Evolutionary conservation across 2,797 vertebrate species (phyloP).

Genomic region (Clarias fuscus): DNA sequence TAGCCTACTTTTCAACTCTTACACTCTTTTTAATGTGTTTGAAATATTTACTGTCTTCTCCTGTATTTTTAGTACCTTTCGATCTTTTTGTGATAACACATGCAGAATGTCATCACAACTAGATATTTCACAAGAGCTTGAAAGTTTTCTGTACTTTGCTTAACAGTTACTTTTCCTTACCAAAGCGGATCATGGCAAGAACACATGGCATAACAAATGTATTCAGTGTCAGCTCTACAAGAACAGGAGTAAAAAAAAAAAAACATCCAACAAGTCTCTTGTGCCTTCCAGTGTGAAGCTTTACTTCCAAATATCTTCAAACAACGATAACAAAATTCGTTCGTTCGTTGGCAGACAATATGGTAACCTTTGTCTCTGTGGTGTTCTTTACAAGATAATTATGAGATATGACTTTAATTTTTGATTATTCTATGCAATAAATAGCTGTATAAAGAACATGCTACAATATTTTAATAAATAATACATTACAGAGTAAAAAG

Average conservation of each 20-base stretch:
- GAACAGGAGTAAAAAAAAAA: conserved; percentile 25
- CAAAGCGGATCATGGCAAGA: neutral
- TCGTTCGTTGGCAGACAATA: conserved; percentile 14
- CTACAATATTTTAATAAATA: neutral
- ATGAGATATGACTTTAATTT: neutral
- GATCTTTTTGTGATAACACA: conserved; percentile 7
- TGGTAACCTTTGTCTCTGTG: conserved; percentile 20
- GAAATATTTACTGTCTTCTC: neutral
- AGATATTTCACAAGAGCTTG: conserved; percentile 41
- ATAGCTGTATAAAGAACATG: neutral
- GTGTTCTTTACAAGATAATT: conserved; percentile 25
- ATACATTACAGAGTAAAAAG: neutral
- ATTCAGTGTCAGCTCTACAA: conserved; percentile 31
- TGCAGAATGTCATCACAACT: conserved; percentile 14
- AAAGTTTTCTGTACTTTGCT: conserved; percentile 36
- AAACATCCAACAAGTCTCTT: conserved; percentile 38
- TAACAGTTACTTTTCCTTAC: conserved; percentile 24
- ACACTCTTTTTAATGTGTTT: neutral
- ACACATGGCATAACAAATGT: conserved; percentile 28
- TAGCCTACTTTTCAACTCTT: neutral
- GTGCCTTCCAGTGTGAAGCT: conserved; percentile 47
- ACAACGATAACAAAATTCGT: conserved; percentile 3
- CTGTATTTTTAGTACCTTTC: neutral
- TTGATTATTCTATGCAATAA: neutral
- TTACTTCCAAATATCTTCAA: conserved; percentile 28